Conservation (phyloP, 2,797 vertebrate genomes). For the Mormyrus proboscirostris region DNA sequence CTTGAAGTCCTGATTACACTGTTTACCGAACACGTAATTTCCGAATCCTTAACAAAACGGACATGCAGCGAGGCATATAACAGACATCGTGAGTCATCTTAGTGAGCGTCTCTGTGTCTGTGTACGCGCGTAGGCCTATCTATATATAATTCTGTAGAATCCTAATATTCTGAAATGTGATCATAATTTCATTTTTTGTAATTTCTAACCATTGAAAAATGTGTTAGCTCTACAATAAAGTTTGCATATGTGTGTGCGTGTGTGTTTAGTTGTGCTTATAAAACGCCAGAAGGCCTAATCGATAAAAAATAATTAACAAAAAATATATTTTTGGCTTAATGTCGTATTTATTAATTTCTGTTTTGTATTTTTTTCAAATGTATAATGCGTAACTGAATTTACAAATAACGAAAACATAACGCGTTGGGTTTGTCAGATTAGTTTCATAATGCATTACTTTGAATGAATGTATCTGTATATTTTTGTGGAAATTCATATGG, state of each 20-base stretch:
- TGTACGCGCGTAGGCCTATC: not conserved
- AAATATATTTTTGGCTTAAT: not conserved
- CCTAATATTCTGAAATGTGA: not conserved
- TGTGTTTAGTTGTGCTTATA: not conserved
- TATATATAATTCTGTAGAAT: not conserved
- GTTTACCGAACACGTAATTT: conserved; percentile 60
- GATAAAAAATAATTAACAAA: not conserved
- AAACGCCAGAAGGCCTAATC: not conserved
- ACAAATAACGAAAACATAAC: not conserved
- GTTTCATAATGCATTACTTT: not conserved
- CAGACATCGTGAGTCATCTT: conserved; percentile 26
- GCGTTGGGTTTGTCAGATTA: not conserved
- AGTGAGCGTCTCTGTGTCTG: not conserved
- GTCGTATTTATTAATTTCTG: not conserved
- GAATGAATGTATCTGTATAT: not conserved
- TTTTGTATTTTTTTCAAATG: not conserved
- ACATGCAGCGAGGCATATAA: conserved; percentile 35
- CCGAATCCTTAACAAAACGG: conserved; percentile 45
- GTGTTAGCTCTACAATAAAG: not conserved
- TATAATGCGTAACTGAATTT: not conserved
- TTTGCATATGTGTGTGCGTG: not conserved
- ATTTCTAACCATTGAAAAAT: not conserved
- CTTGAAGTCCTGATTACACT: conserved; percentile 57
- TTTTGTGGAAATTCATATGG: not conserved
- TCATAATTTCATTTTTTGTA: not conserved